These are phyloP conservation scores for Parasteatoda tepidariorum DNA, from an alignment of 1,140 invertebrate genomes.

Conservation along the genomic window DNA sequence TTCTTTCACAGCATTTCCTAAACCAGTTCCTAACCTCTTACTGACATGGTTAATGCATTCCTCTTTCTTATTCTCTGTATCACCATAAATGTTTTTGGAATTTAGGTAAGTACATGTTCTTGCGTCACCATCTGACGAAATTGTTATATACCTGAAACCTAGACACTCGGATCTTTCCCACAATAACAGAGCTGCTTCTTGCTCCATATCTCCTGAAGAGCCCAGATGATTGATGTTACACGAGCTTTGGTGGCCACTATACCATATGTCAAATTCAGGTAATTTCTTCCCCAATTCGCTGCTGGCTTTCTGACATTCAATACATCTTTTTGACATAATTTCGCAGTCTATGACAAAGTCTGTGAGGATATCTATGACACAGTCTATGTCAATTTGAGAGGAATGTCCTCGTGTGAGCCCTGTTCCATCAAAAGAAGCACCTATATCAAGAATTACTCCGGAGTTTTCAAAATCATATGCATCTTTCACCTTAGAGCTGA, in stretches of 20 bases:
- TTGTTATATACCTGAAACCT: slow-evolving; percentile 1
- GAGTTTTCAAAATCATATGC: too few relatives aligned
- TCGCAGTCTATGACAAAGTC: too few relatives aligned
- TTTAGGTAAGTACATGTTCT: neutral
- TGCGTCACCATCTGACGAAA: neutral
- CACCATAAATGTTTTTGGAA: neutral
- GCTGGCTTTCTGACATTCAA: too few relatives aligned
- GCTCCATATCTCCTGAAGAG: slow-evolving; percentile 9
- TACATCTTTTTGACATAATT: too few relatives aligned
- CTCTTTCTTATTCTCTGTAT: neutral
- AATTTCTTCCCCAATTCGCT: too few relatives aligned
- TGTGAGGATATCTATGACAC: too few relatives aligned
- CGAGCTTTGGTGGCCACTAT: neutral
- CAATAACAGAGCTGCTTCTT: neutral
- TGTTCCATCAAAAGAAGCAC: too few relatives aligned
- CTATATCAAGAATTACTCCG: too few relatives aligned
- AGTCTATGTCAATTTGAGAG: too few relatives aligned
- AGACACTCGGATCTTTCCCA: neutral
- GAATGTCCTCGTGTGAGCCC: too few relatives aligned
- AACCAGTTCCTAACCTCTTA: neutral
- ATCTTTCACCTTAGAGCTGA: too few relatives aligned
- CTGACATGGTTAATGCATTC: slow-evolving; percentile 18
- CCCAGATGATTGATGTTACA: neutral
- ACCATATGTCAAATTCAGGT: slow-evolving; percentile 17
- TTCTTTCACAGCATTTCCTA: neutral